phyloP scores from a whole-genome alignment of 2,113 vertebrate species.

The Oxyura jamaicensis region DNA sequence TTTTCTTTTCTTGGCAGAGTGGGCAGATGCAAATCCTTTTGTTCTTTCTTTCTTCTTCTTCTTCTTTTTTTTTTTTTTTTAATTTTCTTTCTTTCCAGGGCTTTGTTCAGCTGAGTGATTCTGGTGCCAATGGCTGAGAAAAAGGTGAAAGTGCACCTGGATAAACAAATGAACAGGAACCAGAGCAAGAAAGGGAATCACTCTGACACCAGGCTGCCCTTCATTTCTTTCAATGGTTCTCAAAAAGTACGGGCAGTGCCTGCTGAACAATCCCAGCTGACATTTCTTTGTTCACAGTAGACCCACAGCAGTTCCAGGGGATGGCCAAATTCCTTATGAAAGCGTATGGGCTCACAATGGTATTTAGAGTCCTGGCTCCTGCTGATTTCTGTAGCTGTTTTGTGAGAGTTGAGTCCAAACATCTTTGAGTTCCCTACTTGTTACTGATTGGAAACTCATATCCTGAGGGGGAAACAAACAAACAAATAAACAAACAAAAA shows the following conservation, averaged over 20 bases:
- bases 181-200: not conserved
- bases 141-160: not conserved
- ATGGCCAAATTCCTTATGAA: not conserved
- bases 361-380: not conserved
- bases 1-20: not conserved
- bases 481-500: too few relatives aligned
- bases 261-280: not conserved
- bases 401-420: not conserved
- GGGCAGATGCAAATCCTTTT: not conserved
- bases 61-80: not conserved
- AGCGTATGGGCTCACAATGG: not conserved
- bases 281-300: not conserved
- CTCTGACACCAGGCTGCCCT: not conserved
- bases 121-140: not conserved
- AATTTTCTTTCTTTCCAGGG: rapidly evolving
- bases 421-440: not conserved
- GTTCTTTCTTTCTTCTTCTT: rapidly evolving
- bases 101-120: not conserved
- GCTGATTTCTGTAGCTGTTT: not conserved
- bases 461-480: not conserved
- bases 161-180: constrained; percentile 35
- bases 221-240: not conserved
- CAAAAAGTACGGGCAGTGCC: constrained; percentile 38
- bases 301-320: not conserved
- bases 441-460: not conserved